Evolutionary conservation across 2,888 invertebrate species (phyloP), one percentile per base, ranked within the genome.

Genomic region (Cantharis lateralis): DNA sequence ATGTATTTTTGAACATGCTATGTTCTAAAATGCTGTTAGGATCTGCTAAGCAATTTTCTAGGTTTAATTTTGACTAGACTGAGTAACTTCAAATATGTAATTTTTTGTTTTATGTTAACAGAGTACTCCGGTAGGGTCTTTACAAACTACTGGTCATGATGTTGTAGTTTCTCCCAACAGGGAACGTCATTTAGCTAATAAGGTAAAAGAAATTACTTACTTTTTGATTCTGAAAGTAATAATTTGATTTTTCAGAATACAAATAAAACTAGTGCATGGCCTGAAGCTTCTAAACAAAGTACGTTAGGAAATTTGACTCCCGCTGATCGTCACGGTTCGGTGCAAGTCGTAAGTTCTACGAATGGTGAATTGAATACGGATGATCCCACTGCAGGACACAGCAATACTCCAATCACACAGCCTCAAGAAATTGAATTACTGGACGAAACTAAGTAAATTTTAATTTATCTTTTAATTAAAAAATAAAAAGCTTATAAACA

Each of bases 261-360:
- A 84, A 92, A 93, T 87, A 93, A 95, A 88, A 93, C 93, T 87
- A 93, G 94, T 90, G 94, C 95, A 84, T 95, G 95, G 93, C 94
- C 95, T 86, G 96, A 96, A 89, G 94, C 95, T 85, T 94, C 94
- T 86, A 96, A 96, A 86, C 93, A 94, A 87, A 93, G 93, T 85
- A 92, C 93, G 83, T 91, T 95, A 84, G 96, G 94, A 87, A 95
- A 95, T 89, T 92, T 96, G 87, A 96, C 96, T 84, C 96, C 98
- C 85, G 97, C 97, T 84, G 98, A 98, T 91, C 93, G 97, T 90
- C 97, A 97, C 89, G 98, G 98, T 89, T 98, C 98, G 87, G 98
- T 98, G 85, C 98, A 98, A 95, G 98, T 98, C 91, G 97, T 98
- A 87, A 97, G 97, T 89, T 98, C 98, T 82, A 98, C 98, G 82